Conservation (phyloP, 2,888 invertebrate species). For the Nomada hirtipes region DNA sequence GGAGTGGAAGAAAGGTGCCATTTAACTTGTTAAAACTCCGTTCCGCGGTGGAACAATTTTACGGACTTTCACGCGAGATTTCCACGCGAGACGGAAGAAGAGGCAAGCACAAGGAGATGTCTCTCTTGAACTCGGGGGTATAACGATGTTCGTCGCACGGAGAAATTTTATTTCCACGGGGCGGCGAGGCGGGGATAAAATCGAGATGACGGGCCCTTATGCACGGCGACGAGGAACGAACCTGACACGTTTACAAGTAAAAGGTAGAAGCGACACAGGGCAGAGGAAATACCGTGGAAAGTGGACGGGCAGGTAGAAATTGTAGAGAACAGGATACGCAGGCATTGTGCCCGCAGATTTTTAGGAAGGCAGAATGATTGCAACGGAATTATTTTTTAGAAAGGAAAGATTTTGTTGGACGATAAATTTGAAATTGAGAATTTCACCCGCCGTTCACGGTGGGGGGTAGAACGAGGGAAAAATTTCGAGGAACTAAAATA, state of each 20-base stretch:
- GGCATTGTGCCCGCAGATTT: constrained; percentile 32
- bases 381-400: too few species aligned
- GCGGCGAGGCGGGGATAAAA: constrained; percentile 38
- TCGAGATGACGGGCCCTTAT: constrained; percentile 54
- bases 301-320: constrained; percentile 13
- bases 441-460: background rate
- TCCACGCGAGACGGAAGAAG: background rate
- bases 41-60: constrained; percentile 36
- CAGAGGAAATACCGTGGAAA: constrained; percentile 17
- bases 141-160: constrained; percentile 47
- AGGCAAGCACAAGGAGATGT: background rate
- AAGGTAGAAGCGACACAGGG: constrained; percentile 9
- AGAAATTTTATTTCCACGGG: constrained; percentile 52
- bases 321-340: background rate
- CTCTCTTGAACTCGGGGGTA: background rate
- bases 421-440: background rate
- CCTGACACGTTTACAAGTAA: constrained; percentile 23
- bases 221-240: constrained; percentile 37
- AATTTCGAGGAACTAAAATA: too few species aligned
- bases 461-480: too few species aligned
- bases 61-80: constrained; percentile 27
- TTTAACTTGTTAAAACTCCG: constrained; percentile 57
- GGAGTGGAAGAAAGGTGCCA: constrained; percentile 20
- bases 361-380: background rate
- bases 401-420: too few species aligned